Conservation (phyloP, 2,888 invertebrate species). For the Eupeodes luniger region DNA sequence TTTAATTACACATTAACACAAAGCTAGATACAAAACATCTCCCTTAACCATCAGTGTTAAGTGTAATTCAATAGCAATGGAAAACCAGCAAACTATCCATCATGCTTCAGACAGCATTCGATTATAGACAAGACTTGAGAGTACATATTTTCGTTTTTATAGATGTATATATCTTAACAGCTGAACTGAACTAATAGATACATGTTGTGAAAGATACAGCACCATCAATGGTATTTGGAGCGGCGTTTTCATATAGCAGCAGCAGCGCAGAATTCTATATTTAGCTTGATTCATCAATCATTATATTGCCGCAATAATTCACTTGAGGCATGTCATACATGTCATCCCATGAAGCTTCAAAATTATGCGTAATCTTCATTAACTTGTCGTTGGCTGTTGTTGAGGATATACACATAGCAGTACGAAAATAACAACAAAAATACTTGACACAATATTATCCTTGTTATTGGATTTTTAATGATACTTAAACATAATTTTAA, state of each 20-base stretch:
- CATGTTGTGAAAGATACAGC: not conserved
- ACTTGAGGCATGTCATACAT: not conserved
- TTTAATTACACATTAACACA: conserved; percentile 1
- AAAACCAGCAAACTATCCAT: conserved; percentile 2
- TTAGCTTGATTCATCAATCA: conserved; percentile 2
- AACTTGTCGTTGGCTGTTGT: not conserved
- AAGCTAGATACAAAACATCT: too few relatives aligned
- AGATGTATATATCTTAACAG: not conserved
- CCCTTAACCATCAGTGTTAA: not conserved
- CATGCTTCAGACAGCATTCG: not conserved
- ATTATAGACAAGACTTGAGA: not conserved
- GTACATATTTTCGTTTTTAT: not conserved
- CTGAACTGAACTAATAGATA: not conserved
- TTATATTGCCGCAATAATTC: not conserved
- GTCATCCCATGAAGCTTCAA: not conserved
- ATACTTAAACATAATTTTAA: not conserved
- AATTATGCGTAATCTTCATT: conserved; percentile 3
- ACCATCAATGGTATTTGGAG: conserved; percentile 3
- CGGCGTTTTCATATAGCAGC: not conserved
- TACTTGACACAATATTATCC: not conserved
- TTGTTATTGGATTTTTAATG: not conserved
- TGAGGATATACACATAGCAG: not conserved
- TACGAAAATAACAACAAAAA: not conserved
- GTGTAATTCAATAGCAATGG: conserved; percentile 2
- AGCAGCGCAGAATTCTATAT: not conserved